These are phyloP conservation scores for Zaprionus gabonicus DNA, from an alignment of 1,140 invertebrate genomes.

Conservation along the genomic window DNA sequence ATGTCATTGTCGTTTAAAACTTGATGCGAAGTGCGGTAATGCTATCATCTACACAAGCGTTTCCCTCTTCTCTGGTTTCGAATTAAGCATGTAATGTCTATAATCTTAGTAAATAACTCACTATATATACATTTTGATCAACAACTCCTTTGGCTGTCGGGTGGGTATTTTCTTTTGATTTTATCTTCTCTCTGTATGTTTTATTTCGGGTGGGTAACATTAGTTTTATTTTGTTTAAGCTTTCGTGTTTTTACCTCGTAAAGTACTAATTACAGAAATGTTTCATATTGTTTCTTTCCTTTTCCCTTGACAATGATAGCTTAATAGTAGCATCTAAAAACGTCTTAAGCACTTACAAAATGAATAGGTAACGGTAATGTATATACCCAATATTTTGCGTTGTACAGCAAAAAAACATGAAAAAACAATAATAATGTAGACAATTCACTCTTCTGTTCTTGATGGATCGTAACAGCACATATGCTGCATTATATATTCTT, in stretches of 20 bases:
- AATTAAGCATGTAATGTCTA: conserved; percentile 25
- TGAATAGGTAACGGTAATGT: conserved; percentile 53
- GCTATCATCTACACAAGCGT: conserved; percentile 39
- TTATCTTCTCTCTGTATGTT: conserved; percentile 37
- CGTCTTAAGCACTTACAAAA: conserved; percentile 71
- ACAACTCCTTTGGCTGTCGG: conserved; percentile 24
- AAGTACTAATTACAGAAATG: conserved; percentile 67
- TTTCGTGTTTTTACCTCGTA: conserved; percentile 44
- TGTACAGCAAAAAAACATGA: neutral
- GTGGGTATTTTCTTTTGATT: conserved; percentile 8
- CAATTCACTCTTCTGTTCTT: conserved; percentile 9
- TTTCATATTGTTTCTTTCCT: conserved; percentile 43
- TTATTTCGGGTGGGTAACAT: conserved; percentile 70
- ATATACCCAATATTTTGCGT: neutral
- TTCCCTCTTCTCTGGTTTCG: conserved; percentile 27
- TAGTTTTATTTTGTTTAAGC: conserved; percentile 60
- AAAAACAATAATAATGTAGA: conserved; percentile 8
- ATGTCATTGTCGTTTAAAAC: conserved; percentile 22
- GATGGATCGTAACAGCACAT: conserved; percentile 5
- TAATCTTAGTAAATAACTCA: conserved; percentile 9
- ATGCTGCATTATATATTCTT: conserved; percentile 3
- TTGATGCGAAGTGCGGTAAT: conserved; percentile 31
- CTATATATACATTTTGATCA: conserved; percentile 13
- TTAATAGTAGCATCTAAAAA: conserved; percentile 55
- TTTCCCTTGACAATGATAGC: conserved; percentile 39